These are phyloP conservation scores for Coilia nasus DNA, from an alignment of 2,797 vertebrate species.

Conservation along the genomic window DNA sequence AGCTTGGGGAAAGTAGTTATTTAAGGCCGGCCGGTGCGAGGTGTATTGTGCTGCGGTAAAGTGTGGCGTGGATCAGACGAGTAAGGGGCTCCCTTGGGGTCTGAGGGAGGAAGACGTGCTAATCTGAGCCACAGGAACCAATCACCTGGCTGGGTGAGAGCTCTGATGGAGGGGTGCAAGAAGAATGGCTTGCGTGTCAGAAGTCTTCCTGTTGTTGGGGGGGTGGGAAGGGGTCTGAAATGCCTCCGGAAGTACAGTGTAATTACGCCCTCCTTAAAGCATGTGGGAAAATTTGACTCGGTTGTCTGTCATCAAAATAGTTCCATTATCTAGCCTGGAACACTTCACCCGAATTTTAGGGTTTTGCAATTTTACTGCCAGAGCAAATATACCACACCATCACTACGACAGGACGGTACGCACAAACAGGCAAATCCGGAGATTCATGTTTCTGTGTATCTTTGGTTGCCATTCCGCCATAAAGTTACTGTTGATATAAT, in stretches of 20 bases:
- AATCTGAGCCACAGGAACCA: slow-evolving; percentile 21
- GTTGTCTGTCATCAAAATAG: slow-evolving; percentile 19
- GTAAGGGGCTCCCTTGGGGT: neutral
- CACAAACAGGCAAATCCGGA: no score
- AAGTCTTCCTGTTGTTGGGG: slow-evolving; percentile 24
- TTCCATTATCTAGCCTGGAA: slow-evolving; percentile 13
- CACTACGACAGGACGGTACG: no score
- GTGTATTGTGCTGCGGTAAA: neutral
- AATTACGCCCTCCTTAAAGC: slow-evolving; percentile 15
- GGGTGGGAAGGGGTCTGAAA: neutral
- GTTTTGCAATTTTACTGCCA: no score
- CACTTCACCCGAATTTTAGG: neutral
- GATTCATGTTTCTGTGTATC: no score
- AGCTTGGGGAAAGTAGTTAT: neutral
- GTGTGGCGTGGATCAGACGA: neutral
- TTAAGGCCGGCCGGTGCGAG: neutral
- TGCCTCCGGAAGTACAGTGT: slow-evolving; percentile 23
- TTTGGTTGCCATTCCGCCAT: no score
- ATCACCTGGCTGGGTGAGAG: slow-evolving; percentile 26
- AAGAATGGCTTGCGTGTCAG: slow-evolving; percentile 25
- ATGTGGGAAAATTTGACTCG: slow-evolving; percentile 15
- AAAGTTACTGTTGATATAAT: no score
- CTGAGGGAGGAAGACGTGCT: neutral
- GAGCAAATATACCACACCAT: no score
- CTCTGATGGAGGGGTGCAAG: slow-evolving; percentile 6